Base-by-base conservation (phyloP, 2,888 invertebrate species). In the Microplitis deprimator region DNA sequence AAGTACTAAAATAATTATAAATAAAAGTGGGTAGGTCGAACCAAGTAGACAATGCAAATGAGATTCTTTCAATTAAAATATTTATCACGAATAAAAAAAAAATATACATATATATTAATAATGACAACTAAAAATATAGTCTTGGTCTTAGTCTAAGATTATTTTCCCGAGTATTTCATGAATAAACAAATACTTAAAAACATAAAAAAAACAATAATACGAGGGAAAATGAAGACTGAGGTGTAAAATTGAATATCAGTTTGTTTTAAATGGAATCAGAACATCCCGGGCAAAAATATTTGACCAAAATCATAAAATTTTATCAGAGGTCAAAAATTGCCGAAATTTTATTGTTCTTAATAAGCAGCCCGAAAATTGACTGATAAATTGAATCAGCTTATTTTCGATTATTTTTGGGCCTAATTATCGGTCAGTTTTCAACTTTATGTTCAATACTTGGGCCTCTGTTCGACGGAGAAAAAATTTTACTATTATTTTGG, bases 11-110 rank as follows among this genome's bases (percentile, higher is more conserved):
- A 20, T 16, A 60, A 61, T 71, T 61, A 62, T 38, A 39, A 39
- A 17, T 62, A 59, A 29, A 6, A 61, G 62, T 71, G 38, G 61
- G 62, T 71, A n/a, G 16, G 61, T 71, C 61, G 60, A 70, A 62
- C 39, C 71, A 62, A 71, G 71, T 71, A 71, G 62, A 62, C 39
- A 39, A 29, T 71, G 62, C 61, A 38, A 71, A 71, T 71, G 71
- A 71, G 71, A 70, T 59, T 70, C 60, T 70, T 70, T 38, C 3
- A 29, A 29, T 29, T 4, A 3, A 29, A 68, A 17, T 39, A 68
- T 40, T 5, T 16, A 59, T 59, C 6, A 8, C 1, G 59, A 62
- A 62, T 62, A 6, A 0, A 62, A 16, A 62, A n/a, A n/a, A n/a
- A n/a, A n/a, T 20, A 20, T 17, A 62, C 5, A 17, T 8, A 17